phyloP scores from a whole-genome alignment of 1,140 invertebrate genomes.

The Panonychus citri region DNA sequence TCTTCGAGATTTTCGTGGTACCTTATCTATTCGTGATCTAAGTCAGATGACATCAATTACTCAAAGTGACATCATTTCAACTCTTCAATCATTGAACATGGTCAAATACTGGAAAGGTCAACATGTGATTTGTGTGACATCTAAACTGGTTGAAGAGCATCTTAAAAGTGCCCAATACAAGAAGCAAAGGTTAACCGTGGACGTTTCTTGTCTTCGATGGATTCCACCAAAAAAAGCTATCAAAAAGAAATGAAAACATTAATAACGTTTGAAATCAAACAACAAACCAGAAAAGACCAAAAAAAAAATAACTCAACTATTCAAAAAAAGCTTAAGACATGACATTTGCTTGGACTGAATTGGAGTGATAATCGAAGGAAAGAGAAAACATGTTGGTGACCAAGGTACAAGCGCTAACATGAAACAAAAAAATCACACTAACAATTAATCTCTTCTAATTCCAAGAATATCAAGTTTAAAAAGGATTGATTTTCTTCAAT shows the following conservation, averaged over 20 bases:
- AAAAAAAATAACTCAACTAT: too few relatives aligned
- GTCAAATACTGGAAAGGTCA: constrained; percentile 42
- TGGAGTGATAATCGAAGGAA: not conserved
- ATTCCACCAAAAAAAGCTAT: not conserved
- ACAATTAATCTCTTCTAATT: too few relatives aligned
- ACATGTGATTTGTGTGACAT: constrained; percentile 88
- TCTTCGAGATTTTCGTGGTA: constrained; percentile 54
- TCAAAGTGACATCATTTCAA: constrained; percentile 82
- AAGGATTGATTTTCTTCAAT: too few relatives aligned
- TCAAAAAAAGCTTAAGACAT: not conserved
- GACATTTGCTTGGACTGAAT: not conserved
- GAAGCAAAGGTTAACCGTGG: constrained; percentile 61
- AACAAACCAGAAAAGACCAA: too few relatives aligned
- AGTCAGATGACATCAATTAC: constrained; percentile 86
- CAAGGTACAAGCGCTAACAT: not conserved
- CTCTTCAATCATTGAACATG: constrained; percentile 89
- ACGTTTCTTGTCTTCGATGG: constrained; percentile 40
- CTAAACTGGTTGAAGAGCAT: constrained; percentile 80
- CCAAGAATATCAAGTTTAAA: too few relatives aligned
- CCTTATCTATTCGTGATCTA: constrained; percentile 76
- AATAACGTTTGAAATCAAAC: not conserved
- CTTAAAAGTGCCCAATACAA: constrained; percentile 75
- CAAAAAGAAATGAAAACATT: not conserved
- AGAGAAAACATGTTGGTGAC: not conserved
- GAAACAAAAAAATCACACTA: too few relatives aligned